phyloP scores from a whole-genome alignment of 2,113 vertebrate species.

The Actinemys pallida region DNA sequence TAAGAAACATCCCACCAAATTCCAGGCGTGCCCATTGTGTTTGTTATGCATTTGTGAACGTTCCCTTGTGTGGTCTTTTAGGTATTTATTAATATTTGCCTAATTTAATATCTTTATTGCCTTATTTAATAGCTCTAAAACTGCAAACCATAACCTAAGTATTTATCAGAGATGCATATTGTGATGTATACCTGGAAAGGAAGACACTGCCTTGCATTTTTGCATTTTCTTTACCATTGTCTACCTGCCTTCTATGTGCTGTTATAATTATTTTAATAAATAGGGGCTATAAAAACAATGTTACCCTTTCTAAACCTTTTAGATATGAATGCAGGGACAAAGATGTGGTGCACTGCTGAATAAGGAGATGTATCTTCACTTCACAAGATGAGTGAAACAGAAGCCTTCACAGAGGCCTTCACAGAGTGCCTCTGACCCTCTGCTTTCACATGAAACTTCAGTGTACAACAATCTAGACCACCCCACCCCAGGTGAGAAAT shows the following conservation, averaged over 20 bases:
- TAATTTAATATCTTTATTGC: background rate
- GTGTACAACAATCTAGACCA: background rate
- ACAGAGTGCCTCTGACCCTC: background rate
- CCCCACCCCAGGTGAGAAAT: slow-evolving; percentile 53
- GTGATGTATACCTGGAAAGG: background rate
- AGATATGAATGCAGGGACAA: background rate
- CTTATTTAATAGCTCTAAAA: background rate
- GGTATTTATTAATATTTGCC: background rate
- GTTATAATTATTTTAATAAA: background rate
- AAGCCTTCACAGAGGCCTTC: background rate
- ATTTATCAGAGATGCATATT: background rate
- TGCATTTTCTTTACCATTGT: background rate
- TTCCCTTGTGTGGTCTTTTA: background rate
- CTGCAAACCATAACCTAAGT: background rate
- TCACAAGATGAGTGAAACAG: background rate
- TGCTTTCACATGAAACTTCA: background rate
- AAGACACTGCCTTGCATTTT: background rate
- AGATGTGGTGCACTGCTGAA: background rate
- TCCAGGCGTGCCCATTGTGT: background rate
- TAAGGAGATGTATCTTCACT: background rate
- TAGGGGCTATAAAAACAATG: background rate
- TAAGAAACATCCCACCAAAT: background rate
- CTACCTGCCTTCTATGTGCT: background rate
- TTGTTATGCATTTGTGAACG: background rate
- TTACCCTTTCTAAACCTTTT: background rate